Evolutionary conservation across 2,888 invertebrate species (phyloP).

Genomic region (Drosophila sordidapex): DNA sequence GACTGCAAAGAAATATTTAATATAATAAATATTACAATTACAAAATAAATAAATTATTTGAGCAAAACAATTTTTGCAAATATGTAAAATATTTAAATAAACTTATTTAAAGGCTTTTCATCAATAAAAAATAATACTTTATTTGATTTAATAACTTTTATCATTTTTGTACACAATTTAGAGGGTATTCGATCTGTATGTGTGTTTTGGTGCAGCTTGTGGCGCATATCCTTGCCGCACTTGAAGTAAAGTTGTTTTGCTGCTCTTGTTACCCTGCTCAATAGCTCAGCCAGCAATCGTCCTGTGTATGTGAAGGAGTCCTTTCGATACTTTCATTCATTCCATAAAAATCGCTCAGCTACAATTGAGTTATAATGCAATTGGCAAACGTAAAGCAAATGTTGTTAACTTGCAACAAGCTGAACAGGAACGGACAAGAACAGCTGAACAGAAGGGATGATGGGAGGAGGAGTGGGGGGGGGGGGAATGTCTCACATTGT

Average conservation of each 20-base stretch:
- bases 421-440: constrained; percentile 8
- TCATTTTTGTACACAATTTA: neutral
- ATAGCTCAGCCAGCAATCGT: constrained; percentile 29
- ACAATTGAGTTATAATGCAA: constrained; percentile 81
- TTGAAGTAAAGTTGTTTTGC: constrained; percentile 11
- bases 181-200: constrained; percentile 4
- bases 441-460: neutral
- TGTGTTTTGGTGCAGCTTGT: neutral
- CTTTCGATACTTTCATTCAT: constrained; percentile 46
- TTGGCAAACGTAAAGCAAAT: constrained; percentile 79
- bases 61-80: neutral
- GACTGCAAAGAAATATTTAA: neutral
- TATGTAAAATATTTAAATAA: too few relatives aligned
- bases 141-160: neutral
- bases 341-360: constrained; percentile 74
- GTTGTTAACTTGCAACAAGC: constrained; percentile 67
- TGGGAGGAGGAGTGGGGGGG: neutral
- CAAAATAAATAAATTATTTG: neutral
- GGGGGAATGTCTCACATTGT: constrained; percentile 60
- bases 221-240: constrained; percentile 2
- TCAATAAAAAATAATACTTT: neutral
- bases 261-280: constrained; percentile 25
- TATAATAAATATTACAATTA: neutral
- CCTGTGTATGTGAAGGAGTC: constrained; percentile 27
- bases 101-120: too few relatives aligned